Base-by-base conservation (phyloP, 2,113 vertebrate species). In the Gymnarchus niloticus region DNA sequence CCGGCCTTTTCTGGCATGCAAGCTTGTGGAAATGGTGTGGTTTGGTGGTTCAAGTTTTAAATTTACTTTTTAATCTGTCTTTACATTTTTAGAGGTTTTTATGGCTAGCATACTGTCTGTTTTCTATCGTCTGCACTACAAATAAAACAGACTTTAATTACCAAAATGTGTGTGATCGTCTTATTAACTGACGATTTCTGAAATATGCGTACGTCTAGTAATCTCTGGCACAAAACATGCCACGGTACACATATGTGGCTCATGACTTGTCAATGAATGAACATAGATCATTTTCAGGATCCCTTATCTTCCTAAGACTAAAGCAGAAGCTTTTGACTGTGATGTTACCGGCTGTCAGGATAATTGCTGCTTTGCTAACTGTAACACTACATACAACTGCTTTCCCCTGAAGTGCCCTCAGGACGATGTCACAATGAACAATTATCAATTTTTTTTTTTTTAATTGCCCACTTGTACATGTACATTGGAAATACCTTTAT, bases 101-200 rank as follows among this genome's bases (percentile, higher is more conserved):
- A 54, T 37, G 41, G 37, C 56, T 48, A 78, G 23, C 65, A 77
- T 49, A 2, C 14, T 28, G 52, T 49, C 41, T 56, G 51, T 37
- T 78, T 52, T 56, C 28, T 85, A 33, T 56, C 56, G 52, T 57
- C 37, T 46, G 54, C 84, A 85, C 84, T 80, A 85, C 73, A 85
- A 85, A 85, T 85, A 85, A 85, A 85, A 85, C 73, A 54, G 83
- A 85, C 69, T 48, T 46, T 85, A 54, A 73, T 69, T 80, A 59
- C 37, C 65, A 69, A 3, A 77, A 56, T 33, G 33, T 56, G 12
- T 49, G 80, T 33, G 12, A 17, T 85, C 41, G 2, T 57, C 65
- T 19, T 73, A 73, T n/a, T 7, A 10, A 17, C 12, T 48, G 10
- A 41, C 25, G 10, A 19, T 44, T n/a, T 48, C 23, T 61, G 3